These are phyloP conservation scores for Galendromus occidentalis DNA, from an alignment of 1,140 invertebrate species.

Conservation along the genomic window DNA sequence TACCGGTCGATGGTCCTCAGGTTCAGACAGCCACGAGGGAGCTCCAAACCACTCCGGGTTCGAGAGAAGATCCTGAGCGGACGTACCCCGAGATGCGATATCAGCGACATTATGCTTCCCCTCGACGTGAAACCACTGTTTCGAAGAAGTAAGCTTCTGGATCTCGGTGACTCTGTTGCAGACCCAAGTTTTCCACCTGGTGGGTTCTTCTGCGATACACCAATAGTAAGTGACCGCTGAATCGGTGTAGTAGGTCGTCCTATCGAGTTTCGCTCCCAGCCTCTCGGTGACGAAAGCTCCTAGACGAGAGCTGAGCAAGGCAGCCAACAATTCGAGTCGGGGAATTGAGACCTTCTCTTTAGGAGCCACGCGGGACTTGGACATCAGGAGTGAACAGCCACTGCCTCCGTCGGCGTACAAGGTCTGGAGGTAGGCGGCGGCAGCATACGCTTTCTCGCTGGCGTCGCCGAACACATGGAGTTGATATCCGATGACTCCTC, in stretches of 20 bases:
- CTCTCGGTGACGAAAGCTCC: background rate
- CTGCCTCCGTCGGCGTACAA: background rate
- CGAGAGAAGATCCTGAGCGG: background rate
- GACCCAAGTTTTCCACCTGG: background rate
- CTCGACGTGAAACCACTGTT: background rate
- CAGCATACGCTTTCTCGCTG: slow-evolving; percentile 15
- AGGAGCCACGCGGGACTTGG: slow-evolving; percentile 14
- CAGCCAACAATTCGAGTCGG: slow-evolving; percentile 8
- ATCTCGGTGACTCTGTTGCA: background rate
- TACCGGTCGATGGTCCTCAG: background rate
- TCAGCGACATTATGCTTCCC: background rate
- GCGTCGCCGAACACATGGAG: slow-evolving; percentile 17
- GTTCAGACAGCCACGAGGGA: background rate
- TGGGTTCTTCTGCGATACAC: background rate
- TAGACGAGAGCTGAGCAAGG: slow-evolving; percentile 7
- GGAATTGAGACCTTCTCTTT: slow-evolving; percentile 12
- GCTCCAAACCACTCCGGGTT: background rate
- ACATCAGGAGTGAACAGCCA: background rate
- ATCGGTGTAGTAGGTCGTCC: background rate
- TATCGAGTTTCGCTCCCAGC: background rate
- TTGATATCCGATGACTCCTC: background rate
- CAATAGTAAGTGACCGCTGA: background rate
- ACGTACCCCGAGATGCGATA: background rate
- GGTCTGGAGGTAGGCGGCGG: slow-evolving; percentile 12
- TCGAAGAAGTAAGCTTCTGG: background rate